These are phyloP conservation scores for Tachysurus fulvidraco DNA, from an alignment of 2,113 vertebrate genomes.

Conservation along the genomic window DNA sequence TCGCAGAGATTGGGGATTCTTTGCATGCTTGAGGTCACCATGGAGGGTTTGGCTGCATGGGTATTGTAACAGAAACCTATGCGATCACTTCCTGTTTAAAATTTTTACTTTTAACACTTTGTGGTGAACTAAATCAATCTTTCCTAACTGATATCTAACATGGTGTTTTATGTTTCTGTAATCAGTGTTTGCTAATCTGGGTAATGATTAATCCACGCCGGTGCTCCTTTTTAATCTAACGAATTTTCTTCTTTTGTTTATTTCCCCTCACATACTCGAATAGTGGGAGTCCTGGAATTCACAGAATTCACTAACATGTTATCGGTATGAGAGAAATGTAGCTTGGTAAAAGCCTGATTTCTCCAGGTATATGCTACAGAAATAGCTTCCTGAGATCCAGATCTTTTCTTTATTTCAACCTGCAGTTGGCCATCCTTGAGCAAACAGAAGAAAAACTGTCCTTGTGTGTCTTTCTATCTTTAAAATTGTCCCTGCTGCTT, in stretches of 20 bases:
- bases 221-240: constrained; percentile 2
- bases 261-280: background rate
- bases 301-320: background rate
- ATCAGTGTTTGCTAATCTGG: constrained; percentile 35
- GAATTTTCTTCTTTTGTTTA: background rate
- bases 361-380: background rate
- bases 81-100: constrained; percentile 15
- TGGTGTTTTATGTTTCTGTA: constrained; percentile 27
- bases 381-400: constrained; percentile 12
- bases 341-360: background rate
- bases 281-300: no score
- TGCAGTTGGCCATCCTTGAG: constrained; percentile 1
- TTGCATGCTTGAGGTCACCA: constrained; percentile 55
- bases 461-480: constrained; percentile 2
- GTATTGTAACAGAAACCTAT: constrained; percentile 31
- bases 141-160: constrained; percentile 37
- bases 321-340: background rate
- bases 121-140: constrained; percentile 21
- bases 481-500: constrained; percentile 28
- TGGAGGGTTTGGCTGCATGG: constrained; percentile 55
- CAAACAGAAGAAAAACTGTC: background rate
- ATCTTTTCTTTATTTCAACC: background rate
- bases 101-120: constrained; percentile 31
- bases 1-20: constrained; percentile 62
- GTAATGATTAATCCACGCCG: constrained; percentile 11